Conservation (phyloP, 2,888 invertebrate genomes). For the Caenorhabditis japonica region DNA sequence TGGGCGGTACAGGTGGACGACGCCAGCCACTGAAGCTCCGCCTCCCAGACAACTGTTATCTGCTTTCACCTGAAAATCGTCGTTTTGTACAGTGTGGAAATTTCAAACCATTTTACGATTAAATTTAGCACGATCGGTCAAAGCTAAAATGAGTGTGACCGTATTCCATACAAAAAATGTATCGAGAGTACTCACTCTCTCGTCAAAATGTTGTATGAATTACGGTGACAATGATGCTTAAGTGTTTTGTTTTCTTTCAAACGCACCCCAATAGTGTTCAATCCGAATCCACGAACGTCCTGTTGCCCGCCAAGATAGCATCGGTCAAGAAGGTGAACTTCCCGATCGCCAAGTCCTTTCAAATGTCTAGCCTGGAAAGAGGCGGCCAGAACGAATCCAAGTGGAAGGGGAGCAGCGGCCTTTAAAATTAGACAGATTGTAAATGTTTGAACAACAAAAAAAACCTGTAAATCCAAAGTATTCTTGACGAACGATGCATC, state of each 20-base stretch:
- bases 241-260: no score
- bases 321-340: conserved; percentile 78
- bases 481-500: conserved; percentile 91
- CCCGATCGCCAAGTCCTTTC: conserved; percentile 63
- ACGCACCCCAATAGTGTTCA: conserved; percentile 79
- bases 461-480: conserved; percentile 81
- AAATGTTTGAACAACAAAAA: conserved; percentile 50
- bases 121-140: no score
- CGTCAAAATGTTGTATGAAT: no score
- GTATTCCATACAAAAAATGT: no score
- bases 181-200: no score
- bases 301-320: conserved; percentile 92
- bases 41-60: conserved; percentile 82
- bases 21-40: conserved; percentile 88
- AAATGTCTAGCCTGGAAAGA: conserved; percentile 62
- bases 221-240: no score
- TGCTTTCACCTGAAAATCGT: conserved; percentile 82
- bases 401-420: conserved; percentile 83
- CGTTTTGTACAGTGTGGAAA: no score
- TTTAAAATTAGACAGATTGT: conserved; percentile 80
- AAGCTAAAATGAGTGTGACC: not conserved
- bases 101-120: no score
- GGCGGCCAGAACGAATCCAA: conserved; percentile 78
- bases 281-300: conserved; percentile 88
- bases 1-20: conserved; percentile 89